A percentile compares a stretch with the other conserved stretches of the same genome.
phyloP scores from a whole-genome alignment of 2,797 vertebrate genomes.

The Gymnoscopelus microlampas region DNA sequence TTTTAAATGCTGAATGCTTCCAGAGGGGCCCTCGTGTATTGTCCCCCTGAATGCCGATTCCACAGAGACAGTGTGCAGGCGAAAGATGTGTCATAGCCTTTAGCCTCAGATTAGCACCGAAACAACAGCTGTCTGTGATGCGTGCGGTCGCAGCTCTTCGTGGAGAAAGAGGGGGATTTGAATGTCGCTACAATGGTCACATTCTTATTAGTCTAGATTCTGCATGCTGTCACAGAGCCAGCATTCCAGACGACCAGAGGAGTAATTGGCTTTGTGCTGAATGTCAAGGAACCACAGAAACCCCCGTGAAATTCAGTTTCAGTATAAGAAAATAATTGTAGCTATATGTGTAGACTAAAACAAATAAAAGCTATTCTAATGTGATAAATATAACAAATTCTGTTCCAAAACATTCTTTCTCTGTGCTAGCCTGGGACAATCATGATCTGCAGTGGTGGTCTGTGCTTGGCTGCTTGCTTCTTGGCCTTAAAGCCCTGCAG shows the following conservation, averaged over 20 bases:
- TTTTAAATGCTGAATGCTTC: slow-evolving; percentile 18
- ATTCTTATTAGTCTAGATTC: slow-evolving; percentile 63
- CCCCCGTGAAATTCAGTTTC: slow-evolving; percentile 22
- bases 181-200: slow-evolving; percentile 59
- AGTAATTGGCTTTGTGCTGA: slow-evolving; percentile 57
- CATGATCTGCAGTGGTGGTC: not conserved
- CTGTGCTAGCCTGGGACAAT: not conserved
- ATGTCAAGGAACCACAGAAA: slow-evolving; percentile 61
- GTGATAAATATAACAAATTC: not conserved
- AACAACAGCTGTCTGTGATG: slow-evolving; percentile 68
- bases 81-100: slow-evolving; percentile 53
- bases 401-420: not conserved
- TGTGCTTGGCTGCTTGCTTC: not conserved
- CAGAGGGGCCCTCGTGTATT: slow-evolving; percentile 4
- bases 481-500: not conserved
- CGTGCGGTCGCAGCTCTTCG: slow-evolving; percentile 22
- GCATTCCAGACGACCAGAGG: slow-evolving; percentile 60
- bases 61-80: slow-evolving; percentile 23
- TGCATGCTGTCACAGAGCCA: slow-evolving; percentile 53
- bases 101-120: slow-evolving; percentile 28
- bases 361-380: too few species aligned
- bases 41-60: slow-evolving; percentile 42
- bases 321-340: not conserved
- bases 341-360: too few species aligned
- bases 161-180: slow-evolving; percentile 43